phyloP scores from a whole-genome alignment of 2,797 vertebrate genomes.

The Takifugu rubripes region DNA sequence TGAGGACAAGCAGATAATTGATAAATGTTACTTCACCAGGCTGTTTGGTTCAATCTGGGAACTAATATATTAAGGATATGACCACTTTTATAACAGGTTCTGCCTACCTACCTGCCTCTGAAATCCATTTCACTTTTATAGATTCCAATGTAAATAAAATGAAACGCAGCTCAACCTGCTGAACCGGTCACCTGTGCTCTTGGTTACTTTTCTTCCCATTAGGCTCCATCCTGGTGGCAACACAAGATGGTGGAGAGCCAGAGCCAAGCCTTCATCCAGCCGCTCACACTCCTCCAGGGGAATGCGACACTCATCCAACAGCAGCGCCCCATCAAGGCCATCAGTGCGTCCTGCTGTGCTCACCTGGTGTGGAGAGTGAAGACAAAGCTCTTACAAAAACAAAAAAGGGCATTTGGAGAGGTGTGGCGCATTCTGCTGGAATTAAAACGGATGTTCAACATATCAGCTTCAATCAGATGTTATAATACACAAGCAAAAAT shows the following conservation, averaged over 20 bases:
- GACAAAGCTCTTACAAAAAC: constrained; percentile 7
- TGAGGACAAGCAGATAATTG: too few relatives aligned
- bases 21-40: too few relatives aligned
- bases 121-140: constrained; percentile 1
- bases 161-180: too few relatives aligned
- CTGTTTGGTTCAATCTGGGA: too few relatives aligned
- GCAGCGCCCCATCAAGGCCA: constrained; percentile 83
- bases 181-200: constrained; percentile 59
- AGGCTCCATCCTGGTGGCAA: constrained; percentile 89
- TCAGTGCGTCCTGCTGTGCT: constrained; percentile 83
- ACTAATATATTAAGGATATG: too few relatives aligned
- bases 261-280: constrained; percentile 85
- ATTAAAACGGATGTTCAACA: constrained; percentile 23
- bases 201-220: constrained; percentile 72
- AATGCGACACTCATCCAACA: constrained; percentile 86
- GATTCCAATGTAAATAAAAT: neutral
- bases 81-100: too few relatives aligned
- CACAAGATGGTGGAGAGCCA: constrained; percentile 87
- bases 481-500: constrained; percentile 8
- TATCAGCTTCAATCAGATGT: constrained; percentile 33
- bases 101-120: too few relatives aligned
- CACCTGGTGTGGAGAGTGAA: constrained; percentile 50
- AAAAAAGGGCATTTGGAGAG: neutral
- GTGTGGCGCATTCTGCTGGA: neutral
- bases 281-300: constrained; percentile 83